Base-by-base conservation (phyloP, 2,888 invertebrate species). In the Dasypolia templi region DNA sequence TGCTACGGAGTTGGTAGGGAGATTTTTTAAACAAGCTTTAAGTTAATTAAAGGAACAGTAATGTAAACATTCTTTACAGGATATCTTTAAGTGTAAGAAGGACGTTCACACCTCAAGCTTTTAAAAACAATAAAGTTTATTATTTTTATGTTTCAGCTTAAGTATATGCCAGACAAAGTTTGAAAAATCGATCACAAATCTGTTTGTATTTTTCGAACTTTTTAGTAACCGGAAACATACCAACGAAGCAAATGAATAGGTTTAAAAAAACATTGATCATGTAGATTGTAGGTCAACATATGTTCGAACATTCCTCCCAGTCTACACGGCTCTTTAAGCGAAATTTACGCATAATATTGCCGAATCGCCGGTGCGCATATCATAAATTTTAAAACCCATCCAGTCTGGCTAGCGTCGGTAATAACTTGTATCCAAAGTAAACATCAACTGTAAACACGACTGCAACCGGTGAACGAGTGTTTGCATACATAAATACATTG, bases 371-470 rank as follows among this genome's bases (percentile, higher is more conserved):
- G 79, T 79, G 82, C 84, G 91, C 92, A 93, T 91, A 91, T 90
- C 91, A 91, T 92, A 92, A 85, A 93, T 92, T 91, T 92, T 90
- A 89, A 92, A 91, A 89, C 89, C 87, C 86, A 88, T 88, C 88
- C 89, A 70, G 74, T 72, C 81, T 72, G 70, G 69, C 55, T 68
- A 19, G 39, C 72, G 79, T 81, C 89, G 88, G 89, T 91, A 92
- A 92, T 92, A 91, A 90, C 90, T 81, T 86, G 86, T 74, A 87
- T 91, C 88, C 86, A 91, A 89, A 72, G 90, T 88, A 92, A 93
- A 91, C 89, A 91, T 66, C 72, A 81, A 81, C 72, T 82, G 80
- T 81, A 87, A 88, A 86, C 84, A 83, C 42, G 78, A 78, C 69
- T 75, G 63, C 67, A 66, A 69, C 67, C 84, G 80, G 75, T 84